Percentiles rank a stretch among this genome's conserved stretches.
Conservation (phyloP, 2,113 vertebrate genomes). For the Chloroceryle aenea region DNA sequence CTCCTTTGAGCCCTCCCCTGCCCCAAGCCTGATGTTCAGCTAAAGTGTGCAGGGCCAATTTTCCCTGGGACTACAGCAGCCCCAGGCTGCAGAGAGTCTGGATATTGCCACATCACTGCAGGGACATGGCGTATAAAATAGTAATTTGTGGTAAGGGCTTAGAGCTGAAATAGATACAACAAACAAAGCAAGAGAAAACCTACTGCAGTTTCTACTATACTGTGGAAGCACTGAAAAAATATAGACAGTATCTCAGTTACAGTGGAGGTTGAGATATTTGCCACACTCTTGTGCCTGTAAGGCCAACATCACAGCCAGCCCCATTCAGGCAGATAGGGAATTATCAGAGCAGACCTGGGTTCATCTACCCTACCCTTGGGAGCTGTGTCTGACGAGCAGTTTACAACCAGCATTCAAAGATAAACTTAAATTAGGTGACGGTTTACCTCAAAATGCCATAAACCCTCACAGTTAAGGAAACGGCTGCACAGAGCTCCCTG, state of each 20-base stretch:
- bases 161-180: neutral
- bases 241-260: neutral
- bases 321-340: neutral
- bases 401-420: neutral
- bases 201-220: neutral
- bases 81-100: neutral
- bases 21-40: neutral
- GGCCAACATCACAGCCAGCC: neutral
- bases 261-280: neutral
- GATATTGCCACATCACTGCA: neutral
- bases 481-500: neutral
- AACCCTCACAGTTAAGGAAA: neutral
- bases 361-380: neutral
- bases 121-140: neutral
- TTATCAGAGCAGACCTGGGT: neutral
- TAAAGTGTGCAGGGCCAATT: neutral
- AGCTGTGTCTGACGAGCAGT: neutral
- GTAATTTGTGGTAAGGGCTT: conserved; percentile 6
- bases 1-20: neutral
- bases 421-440: neutral
- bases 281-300: neutral
- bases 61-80: neutral
- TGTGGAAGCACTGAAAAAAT: neutral
- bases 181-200: neutral
- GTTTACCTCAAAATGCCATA: neutral